Evolutionary conservation across 2,888 invertebrate species (phyloP), one percentile per base, ranked within the genome.

Genomic region (Tortrix viridana): DNA sequence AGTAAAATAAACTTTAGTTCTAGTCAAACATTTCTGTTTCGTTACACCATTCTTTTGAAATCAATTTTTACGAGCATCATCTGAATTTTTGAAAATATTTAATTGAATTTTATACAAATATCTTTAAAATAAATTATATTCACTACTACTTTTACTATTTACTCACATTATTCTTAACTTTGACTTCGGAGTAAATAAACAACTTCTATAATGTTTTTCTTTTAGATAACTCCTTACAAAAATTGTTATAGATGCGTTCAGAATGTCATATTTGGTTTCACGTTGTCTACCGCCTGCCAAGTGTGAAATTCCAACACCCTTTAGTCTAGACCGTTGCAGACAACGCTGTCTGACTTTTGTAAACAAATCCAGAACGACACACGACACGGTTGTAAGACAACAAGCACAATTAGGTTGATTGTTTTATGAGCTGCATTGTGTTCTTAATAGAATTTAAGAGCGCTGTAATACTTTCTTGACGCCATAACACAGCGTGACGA

Each of bases 381-480:
- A 41, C 16, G 41, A 43, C 16, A 58, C 41, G 38, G 23, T 38
- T 32, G 4, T 26, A 23, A 44, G 14, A 19, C 20, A 57, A 49
- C 41, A 46, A 12, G 37, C 41, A 12, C 49, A 49, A 49, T 58
- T 58, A 26, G 49, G 23, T 49, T 57, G 47, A 57, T 47, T 23
- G 22, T 49, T 58, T 58, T 58, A 58, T n/a, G 57, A 49, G 37
- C 22, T 18, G 47, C 46, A 48, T 48, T 37, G n/a, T 16, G 41
- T 16, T 26, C 26, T 26, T 41, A n/a, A 41, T 41, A 41, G 5
- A 41, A 41, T 14, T 41, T 41, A n/a, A 41, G 14, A n/a, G 41
- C 1, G 41, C 5, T 41, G n/a, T 41, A n/a, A 41, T 41, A 16
- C 41, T n/a, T 41, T n/a, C 12, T 6, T 41, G 16, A 41, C 1